These are phyloP conservation scores for Pachycephus smyrnensis DNA, from an alignment of 2,888 invertebrate species.

Conservation along the genomic window DNA sequence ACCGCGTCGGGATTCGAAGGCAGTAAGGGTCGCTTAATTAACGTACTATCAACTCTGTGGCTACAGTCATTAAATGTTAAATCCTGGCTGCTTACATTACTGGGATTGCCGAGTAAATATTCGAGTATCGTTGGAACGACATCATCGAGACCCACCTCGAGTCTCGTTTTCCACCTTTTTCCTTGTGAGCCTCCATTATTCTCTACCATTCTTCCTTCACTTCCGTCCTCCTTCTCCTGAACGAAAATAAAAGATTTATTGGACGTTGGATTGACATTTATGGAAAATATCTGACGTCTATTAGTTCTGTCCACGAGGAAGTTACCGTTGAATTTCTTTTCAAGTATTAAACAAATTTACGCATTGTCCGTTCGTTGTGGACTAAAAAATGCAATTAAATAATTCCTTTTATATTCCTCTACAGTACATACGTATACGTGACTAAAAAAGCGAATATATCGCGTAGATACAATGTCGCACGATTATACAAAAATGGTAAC, in stretches of 20 bases:
- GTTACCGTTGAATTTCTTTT: neutral
- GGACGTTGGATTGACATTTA: neutral
- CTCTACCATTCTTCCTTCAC: neutral
- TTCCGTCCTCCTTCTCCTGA: neutral
- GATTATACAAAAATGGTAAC: too few relatives aligned
- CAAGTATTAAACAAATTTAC: neutral
- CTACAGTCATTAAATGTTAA: conserved; percentile 21
- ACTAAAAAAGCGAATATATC: too few relatives aligned
- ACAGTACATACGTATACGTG: too few relatives aligned
- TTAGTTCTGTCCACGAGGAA: neutral
- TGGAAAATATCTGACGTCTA: neutral
- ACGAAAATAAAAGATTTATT: neutral
- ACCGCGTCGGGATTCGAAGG: conserved; percentile 25
- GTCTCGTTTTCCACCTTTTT: neutral
- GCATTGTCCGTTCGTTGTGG: too few relatives aligned
- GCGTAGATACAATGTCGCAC: too few relatives aligned
- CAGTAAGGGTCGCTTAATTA: conserved; percentile 24
- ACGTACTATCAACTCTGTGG: conserved; percentile 26
- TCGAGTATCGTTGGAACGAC: conserved; percentile 20
- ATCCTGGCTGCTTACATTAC: neutral
- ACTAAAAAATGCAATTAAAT: too few relatives aligned
- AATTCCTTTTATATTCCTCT: too few relatives aligned
- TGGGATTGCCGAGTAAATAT: conserved; percentile 20
- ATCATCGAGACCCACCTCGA: neutral
- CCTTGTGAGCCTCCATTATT: neutral